Base-by-base conservation (phyloP, 1,140 invertebrate species). In the Thrips palmi region DNA sequence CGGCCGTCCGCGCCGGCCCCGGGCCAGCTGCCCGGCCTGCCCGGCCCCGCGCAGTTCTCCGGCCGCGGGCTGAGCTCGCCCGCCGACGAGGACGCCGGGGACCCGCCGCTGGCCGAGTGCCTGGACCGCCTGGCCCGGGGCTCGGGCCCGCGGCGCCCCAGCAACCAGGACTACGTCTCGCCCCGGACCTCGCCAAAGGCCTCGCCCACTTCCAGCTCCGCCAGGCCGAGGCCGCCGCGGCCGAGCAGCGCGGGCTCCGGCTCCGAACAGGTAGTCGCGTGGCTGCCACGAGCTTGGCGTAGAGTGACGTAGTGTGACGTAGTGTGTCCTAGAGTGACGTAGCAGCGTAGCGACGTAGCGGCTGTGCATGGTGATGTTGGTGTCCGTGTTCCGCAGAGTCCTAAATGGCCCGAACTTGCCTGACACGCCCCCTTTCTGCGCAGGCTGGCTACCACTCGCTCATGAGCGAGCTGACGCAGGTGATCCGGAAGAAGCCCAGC, bases 361-460 rank as follows among this genome's bases (percentile, higher is more conserved):
- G 6, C 61, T 61, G 39, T 62, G 62, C 43, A 59, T 59, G 1
- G 60, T 59, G 7, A 46, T 63, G 15, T 58, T 63, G 57, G 52
- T 57, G 33, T 34, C 23, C 22, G 25, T 43, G 33, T 19, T 32
- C 19, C 22, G 30, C 29, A 32, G 11, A 20, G 19, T 20, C n/a
- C 12, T 18, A 14, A 12, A 28, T 27, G 12, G 17, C 14, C 8
- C 11, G 11, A n/a, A n/a, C 4, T 36, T 14, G 19, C 40, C 15
- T 25, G 33, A 34, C 31, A 33, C 19, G 33, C 28, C 33, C n/a
- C 22, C 12, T n/a, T 33, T 17, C 38, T 32, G 31, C 15, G 1
- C 31, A 33, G 14, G 33, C 30, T 22, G n/a, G n/a, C n/a, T n/a
- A n/a, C n/a, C 49, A 47, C 34, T 51, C 50, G 4, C 53, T 58